Conservation (phyloP, 1,140 invertebrate species). For the Platyscapa corneri region DNA sequence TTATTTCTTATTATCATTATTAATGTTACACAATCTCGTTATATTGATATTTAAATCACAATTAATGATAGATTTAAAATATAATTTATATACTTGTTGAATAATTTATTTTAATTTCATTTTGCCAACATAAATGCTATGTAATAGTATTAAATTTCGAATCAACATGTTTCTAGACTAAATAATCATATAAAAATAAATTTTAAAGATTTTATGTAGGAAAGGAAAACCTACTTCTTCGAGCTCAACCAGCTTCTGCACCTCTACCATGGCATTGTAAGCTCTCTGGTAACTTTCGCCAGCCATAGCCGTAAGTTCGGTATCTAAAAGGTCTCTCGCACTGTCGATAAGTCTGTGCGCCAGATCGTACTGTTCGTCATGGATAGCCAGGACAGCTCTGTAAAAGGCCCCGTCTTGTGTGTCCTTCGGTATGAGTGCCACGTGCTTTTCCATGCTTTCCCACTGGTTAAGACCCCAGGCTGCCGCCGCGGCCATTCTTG, state of each 20-base stretch:
- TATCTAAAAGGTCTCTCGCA: constrained; percentile 94
- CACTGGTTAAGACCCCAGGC: constrained; percentile 96
- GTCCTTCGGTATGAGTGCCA: constrained; percentile 88
- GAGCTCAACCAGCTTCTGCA: constrained; percentile 90
- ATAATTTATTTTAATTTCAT: too few relatives aligned
- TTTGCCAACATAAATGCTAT: too few relatives aligned
- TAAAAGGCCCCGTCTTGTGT: constrained; percentile 97
- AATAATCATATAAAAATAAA: too few relatives aligned
- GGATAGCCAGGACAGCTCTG: constrained; percentile 93
- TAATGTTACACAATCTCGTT: too few relatives aligned
- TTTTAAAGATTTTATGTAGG: too few relatives aligned
- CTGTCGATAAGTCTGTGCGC: constrained; percentile 89
- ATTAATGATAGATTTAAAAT: too few relatives aligned
- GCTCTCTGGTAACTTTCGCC: constrained; percentile 98
- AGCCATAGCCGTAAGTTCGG: constrained; percentile 97
- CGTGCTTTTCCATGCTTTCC: constrained; percentile 94
- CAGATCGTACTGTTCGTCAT: constrained; percentile 86
- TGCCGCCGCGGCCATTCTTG: constrained; percentile 93
- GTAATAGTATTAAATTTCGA: too few relatives aligned
- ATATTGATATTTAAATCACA: too few relatives aligned
- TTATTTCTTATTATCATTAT: too few relatives aligned
- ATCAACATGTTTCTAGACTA: too few relatives aligned
- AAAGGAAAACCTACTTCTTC: constrained; percentile 40
- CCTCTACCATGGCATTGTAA: constrained; percentile 97
- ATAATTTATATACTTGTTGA: too few relatives aligned